phyloP scores from a whole-genome alignment of 1,140 invertebrate species.

The Bicyclus anynana region DNA sequence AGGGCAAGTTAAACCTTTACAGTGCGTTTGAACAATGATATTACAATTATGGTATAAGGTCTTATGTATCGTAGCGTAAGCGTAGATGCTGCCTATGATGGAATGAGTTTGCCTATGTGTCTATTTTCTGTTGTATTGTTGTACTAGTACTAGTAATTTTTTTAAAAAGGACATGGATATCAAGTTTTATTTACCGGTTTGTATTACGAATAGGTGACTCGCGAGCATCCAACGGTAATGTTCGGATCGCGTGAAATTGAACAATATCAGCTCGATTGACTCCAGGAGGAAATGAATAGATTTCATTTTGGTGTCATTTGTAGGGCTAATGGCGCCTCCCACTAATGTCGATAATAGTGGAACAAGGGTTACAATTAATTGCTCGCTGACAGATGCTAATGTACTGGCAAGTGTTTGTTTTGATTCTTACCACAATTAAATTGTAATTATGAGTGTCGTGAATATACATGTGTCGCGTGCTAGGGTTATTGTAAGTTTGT shows the following conservation, averaged over 20 bases:
- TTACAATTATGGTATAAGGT: no score
- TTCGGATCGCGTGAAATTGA: constrained; percentile 67
- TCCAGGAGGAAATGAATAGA: constrained; percentile 73
- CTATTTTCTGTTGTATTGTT: no score
- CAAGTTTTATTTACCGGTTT: constrained; percentile 23
- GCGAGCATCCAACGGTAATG: constrained; percentile 52
- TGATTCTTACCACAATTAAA: constrained; percentile 13
- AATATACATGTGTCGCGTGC: neutral
- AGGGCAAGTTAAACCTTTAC: no score
- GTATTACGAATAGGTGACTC: constrained; percentile 31
- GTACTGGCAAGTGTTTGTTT: constrained; percentile 31
- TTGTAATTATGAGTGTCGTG: neutral
- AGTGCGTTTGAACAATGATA: no score
- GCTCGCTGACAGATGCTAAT: constrained; percentile 51
- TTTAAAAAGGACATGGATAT: constrained; percentile 5
- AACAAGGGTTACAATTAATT: constrained; percentile 41
- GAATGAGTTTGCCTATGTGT: no score
- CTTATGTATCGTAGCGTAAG: no score
- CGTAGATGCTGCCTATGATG: no score
- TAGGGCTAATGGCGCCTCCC: constrained; percentile 68
- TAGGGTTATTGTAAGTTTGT: neutral
- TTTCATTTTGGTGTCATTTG: constrained; percentile 77
- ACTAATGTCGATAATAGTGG: constrained; percentile 56
- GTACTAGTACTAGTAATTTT: no score
- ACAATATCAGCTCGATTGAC: constrained; percentile 71